phyloP scores from a whole-genome alignment of 2,888 invertebrate species.

The Punctoribates punctum region DNA sequence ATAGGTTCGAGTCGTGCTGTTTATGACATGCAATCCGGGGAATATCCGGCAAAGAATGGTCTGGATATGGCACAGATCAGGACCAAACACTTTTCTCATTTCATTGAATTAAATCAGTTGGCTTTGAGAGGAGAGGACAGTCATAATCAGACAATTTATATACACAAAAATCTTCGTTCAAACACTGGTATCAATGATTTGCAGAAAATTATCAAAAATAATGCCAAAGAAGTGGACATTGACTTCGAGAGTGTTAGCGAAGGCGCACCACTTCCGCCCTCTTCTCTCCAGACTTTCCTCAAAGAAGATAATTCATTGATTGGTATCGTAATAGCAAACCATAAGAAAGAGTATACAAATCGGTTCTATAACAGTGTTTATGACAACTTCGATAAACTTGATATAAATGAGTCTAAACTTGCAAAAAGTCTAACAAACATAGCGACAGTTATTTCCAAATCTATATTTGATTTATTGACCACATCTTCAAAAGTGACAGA shows the following conservation, averaged over 20 bases:
- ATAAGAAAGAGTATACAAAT: constrained; percentile 62
- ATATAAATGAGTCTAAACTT: background rate
- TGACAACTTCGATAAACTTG: constrained; percentile 50
- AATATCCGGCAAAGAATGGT: constrained; percentile 60
- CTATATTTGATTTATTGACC: constrained; percentile 63
- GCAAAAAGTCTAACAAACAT: constrained; percentile 65
- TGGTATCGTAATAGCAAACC: constrained; percentile 66
- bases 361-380: constrained; percentile 51
- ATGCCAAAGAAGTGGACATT: constrained; percentile 37
- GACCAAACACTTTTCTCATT: constrained; percentile 48
- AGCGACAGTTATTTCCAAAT: constrained; percentile 64
- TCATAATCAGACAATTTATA: constrained; percentile 44
- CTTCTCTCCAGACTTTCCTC: constrained; percentile 79
- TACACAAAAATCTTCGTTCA: constrained; percentile 43
- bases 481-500: background rate
- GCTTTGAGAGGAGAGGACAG: background rate
- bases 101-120: constrained; percentile 40
- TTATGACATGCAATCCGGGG: constrained; percentile 69
- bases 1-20: constrained; percentile 90
- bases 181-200: constrained; percentile 45
- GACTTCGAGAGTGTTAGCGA: background rate
- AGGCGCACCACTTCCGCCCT: constrained; percentile 64
- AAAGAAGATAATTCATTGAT: constrained; percentile 56
- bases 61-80: constrained; percentile 24
- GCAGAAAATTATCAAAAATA: constrained; percentile 40